Evolutionary conservation across 2,888 invertebrate species (phyloP).

Genomic region (Hartigia nigra): DNA sequence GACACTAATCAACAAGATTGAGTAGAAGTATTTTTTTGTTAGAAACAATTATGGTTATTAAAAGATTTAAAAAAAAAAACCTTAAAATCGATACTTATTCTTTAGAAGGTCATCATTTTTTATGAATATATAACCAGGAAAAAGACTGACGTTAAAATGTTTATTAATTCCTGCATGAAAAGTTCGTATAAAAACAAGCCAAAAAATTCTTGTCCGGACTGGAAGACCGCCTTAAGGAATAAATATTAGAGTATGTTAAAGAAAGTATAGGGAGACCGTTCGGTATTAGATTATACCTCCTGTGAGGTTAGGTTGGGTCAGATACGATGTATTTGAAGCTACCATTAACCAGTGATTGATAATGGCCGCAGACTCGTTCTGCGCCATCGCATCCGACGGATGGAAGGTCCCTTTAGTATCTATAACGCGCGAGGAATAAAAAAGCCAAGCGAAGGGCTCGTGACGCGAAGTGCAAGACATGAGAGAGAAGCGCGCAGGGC

Average conservation of each 20-base stretch:
- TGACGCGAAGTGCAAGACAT: neutral
- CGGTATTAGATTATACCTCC: neutral
- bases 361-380: conserved; percentile 56
- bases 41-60: too few relatives aligned
- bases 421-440: neutral
- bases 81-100: too few relatives aligned
- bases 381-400: conserved; percentile 48
- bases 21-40: too few relatives aligned
- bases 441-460: neutral
- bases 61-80: too few relatives aligned
- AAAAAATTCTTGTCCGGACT: too few relatives aligned
- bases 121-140: too few relatives aligned
- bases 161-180: too few relatives aligned
- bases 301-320: conserved; percentile 1
- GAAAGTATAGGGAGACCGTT: neutral
- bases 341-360: conserved; percentile 58
- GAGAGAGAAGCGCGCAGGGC: conserved; percentile 22
- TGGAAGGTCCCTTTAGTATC: conserved; percentile 43
- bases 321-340: conserved; percentile 53
- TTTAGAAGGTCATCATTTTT: too few relatives aligned
- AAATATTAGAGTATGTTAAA: neutral
- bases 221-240: too few relatives aligned
- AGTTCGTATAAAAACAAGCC: too few relatives aligned
- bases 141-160: too few relatives aligned
- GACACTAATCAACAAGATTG: too few relatives aligned